These are phyloP conservation scores for Petroica traversi DNA, from an alignment of 2,113 vertebrate species.

Conservation along the genomic window DNA sequence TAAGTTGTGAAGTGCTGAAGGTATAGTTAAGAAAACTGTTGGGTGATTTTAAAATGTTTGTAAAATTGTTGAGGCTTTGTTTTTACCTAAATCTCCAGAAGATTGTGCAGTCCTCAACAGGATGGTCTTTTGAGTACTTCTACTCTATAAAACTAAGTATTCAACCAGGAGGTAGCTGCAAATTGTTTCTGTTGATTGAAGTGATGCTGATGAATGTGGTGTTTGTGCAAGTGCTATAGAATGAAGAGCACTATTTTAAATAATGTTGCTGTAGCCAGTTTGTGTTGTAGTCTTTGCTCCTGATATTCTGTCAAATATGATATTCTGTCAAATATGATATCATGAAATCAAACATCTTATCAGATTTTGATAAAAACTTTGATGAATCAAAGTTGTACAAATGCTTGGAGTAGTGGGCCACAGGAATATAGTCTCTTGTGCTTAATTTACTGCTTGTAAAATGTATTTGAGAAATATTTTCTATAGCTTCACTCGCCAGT, in stretches of 20 bases:
- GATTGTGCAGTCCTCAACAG: not conserved
- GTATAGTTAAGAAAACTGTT: not conserved
- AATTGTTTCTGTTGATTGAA: not conserved
- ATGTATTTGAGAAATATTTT: not conserved
- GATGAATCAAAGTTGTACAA: slow-evolving; percentile 20
- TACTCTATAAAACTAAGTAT: not conserved
- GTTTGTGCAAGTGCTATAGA: not conserved
- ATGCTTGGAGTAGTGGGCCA: slow-evolving; percentile 50
- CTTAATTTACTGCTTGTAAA: not conserved
- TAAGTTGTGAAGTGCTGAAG: not conserved
- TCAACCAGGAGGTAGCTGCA: not conserved
- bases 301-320: not conserved
- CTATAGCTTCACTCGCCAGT: not conserved
- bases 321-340: slow-evolving; percentile 35
- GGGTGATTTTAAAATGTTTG: not conserved
- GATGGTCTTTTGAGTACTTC: not conserved
- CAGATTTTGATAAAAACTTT: not conserved
- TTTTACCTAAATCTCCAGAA: not conserved
- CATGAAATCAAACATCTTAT: not conserved
- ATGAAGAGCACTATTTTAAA: not conserved
- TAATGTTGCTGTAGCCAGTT: not conserved
- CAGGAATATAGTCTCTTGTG: not conserved
- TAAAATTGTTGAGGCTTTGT: not conserved
- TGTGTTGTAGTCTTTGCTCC: not conserved
- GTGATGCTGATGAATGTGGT: not conserved